Conservation (phyloP, 2,113 vertebrate genomes). For the Siniperca chuatsi region DNA sequence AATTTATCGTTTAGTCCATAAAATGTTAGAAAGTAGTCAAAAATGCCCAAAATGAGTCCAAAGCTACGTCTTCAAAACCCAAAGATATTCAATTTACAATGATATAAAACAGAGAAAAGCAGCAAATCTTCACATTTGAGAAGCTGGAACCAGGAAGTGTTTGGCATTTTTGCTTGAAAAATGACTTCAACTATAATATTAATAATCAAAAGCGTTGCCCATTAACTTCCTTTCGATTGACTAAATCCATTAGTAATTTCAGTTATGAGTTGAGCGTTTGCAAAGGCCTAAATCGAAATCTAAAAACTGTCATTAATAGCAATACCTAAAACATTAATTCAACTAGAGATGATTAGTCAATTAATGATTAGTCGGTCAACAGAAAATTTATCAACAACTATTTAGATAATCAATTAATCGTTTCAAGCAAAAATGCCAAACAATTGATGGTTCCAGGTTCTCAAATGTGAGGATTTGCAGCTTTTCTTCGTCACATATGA, state of each 20-base stretch:
- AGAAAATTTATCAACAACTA: neutral
- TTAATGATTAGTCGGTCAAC: neutral
- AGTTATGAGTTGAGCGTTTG: neutral
- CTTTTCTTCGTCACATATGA: neutral
- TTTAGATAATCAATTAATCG: neutral
- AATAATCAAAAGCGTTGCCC: neutral
- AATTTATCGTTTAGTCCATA: neutral
- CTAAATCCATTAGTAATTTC: neutral
- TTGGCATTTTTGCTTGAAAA: neutral
- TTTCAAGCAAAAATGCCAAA: neutral
- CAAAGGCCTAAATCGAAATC: neutral
- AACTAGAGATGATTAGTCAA: neutral
- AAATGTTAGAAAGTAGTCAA: neutral
- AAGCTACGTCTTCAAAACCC: neutral
- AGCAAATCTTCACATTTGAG: neutral
- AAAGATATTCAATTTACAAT: neutral
- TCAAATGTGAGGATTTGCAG: neutral
- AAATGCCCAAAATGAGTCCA: neutral
- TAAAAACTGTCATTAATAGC: neutral
- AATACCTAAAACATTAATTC: no score
- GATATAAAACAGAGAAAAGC: neutral
- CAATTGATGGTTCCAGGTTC: neutral
- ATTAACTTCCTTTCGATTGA: neutral
- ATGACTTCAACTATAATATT: neutral
- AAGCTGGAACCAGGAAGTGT: neutral